Base-by-base conservation (phyloP, 2,113 vertebrate species). In the Platycercus adscitus region DNA sequence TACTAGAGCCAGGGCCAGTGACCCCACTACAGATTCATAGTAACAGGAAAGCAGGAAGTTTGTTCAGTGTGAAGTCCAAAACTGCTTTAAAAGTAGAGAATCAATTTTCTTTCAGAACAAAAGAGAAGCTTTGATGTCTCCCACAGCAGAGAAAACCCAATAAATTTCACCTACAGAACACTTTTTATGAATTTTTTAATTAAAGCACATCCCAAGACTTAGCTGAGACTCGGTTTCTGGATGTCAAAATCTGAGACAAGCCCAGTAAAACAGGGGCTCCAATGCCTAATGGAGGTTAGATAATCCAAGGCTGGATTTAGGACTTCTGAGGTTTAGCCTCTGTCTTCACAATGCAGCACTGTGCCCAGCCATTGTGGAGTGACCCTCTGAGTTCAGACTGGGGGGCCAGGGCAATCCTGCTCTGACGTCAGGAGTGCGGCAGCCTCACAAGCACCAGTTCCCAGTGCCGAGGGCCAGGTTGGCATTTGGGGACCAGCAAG, bases 291-390 rank as follows among this genome's bases (percentile, higher is more conserved):
- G 24, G 41, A 47, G 50, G 7, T 26, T 46, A 43, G 75, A 9
- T 20, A 60, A n/a, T 19, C 33, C 44, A 46, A 37, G 35, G 65
- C 29, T 47, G 28, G n/a, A 6, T 4, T 61, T 78, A 55, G 46
- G 49, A 39, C 64, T 78, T 61, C 50, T 50, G 69, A 77, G 33
- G 29, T 12, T 76, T 60, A 53, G 52, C 11, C 65, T 17, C 49
- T 2, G 0, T n/a, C 44, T 0, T 47, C 23, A 35, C 47, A 28
- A n/a, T 2, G 53, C 81, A 78, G 65, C 3, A 7, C 29, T 0
- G 0, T 29, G 61, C n/a, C 28, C 8, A 23, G n/a, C 17, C 37
- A 0, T 1, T 4, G 43, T 10, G 37, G 17, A 41, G 28, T 0
- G 2, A 49, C 16, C 37, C 58, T 35, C 2, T 13, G 23, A n/a